phyloP scores from a whole-genome alignment of 2,888 invertebrate genomes.

The Machimus atricapillus region DNA sequence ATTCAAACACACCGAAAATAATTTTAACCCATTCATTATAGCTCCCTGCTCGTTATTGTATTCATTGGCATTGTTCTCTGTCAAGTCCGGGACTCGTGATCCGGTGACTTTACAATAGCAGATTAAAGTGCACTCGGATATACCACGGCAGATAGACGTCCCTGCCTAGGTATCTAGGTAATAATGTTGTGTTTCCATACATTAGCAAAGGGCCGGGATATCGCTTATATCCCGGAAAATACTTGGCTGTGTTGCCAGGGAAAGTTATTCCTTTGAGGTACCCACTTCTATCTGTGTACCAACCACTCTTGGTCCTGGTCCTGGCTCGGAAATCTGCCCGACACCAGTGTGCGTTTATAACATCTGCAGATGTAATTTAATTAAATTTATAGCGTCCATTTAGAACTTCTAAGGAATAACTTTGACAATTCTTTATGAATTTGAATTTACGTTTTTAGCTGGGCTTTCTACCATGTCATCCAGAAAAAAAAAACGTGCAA shows the following conservation, averaged over 20 bases:
- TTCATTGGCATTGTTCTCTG: conserved; percentile 59
- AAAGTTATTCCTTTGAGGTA: neutral
- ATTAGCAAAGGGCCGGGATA: neutral
- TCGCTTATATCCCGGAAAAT: neutral
- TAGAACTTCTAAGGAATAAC: conserved; percentile 47
- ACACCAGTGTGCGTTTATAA: conserved; percentile 39
- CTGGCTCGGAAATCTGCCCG: neutral
- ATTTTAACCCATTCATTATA: conserved; percentile 45
- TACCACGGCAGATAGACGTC: neutral
- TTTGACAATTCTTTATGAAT: conserved; percentile 50
- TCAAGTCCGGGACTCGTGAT: conserved; percentile 51
- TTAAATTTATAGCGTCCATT: conserved; percentile 52
- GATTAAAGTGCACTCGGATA: conserved; percentile 16
- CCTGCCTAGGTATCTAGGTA: neutral
- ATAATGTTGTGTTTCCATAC: conserved; percentile 1
- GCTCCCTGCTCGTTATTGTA: conserved; percentile 57
- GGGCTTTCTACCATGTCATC: neutral
- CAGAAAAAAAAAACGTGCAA: neutral
- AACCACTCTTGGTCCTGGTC: neutral
- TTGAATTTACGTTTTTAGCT: neutral
- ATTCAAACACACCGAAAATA: conserved; percentile 44
- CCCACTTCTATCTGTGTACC: neutral
- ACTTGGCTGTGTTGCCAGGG: conserved; percentile 12
- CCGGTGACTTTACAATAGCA: conserved; percentile 50
- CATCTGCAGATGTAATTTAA: conserved; percentile 54